Evolutionary conservation across 2,888 invertebrate genomes (phyloP), one percentile per base, ranked within the genome.

Genomic region (Drosophila dives): DNA sequence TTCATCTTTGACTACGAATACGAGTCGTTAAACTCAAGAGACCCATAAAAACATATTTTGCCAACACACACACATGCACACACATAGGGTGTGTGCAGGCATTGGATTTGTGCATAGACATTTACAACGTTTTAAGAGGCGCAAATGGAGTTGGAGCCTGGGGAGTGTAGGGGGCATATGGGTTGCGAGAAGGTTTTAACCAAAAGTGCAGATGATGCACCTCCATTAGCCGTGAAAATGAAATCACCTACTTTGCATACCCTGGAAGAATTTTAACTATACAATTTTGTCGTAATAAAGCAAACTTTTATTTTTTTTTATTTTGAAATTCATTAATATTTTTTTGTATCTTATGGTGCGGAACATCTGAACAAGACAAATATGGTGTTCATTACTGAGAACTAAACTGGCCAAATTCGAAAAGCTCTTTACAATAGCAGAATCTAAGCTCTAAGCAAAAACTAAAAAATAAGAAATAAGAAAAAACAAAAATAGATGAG

Each of bases 71-170:
- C 34, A 12, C 11, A 11, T 11, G 10, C 33, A 33, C 33, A 11
- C 33, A 34, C 34, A 34, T 4, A 34, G 29, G 6, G 29, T 29
- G 29, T 29, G 29, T 29, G 29, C 29, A 29, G 5, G 29, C 58
- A 69, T 65, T 60, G 72, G 62, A 40, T 69, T 62, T 77, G 64
- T 68, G 55, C 61, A 64, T 55, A 61, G 75, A 67, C 71, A 65
- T 76, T 84, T 79, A 75, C 74, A 75, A 55, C 73, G 54, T 74
- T 80, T 80, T 85, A 88, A 64, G 89, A 74, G 59, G 71, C 64
- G 74, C 23, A 64, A 67, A 71, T 68, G 64, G 45, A 53, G 34
- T 26, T 60, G 48, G n/a, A 54, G 48, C 17, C 17, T 15, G 40
- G 49, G 59, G 1, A 23, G 23, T n/a, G 17, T 4, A 10, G 42